Base-by-base conservation (phyloP, 1,140 invertebrate species). In the Paraescarpia echinospica region DNA sequence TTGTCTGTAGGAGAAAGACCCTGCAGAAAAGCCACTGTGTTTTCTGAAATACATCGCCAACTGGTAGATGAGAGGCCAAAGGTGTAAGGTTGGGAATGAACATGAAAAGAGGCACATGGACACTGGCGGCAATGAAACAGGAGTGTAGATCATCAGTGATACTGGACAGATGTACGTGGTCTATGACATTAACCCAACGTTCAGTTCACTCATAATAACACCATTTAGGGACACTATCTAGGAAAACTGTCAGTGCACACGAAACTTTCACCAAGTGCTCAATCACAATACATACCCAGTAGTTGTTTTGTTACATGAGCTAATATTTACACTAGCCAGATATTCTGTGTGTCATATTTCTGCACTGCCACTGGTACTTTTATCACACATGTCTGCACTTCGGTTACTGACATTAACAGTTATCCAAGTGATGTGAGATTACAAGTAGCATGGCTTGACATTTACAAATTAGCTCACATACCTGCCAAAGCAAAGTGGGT, bases 241-340 rank as follows among this genome's bases (percentile, higher is more conserved):
- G 2, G 59, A 6, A 77, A 12, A 41, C 41, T 41, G 41, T 77
- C 59, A 77, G 27, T 51, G 48, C 48, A 51, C 8, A 51, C 48
- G 14, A 2, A 41, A 12, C 41, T 41, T 41, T 41, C 41, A 4
- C 4, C 12, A 77, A 18, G 59, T 77, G 59, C 59, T 27, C 59
- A 77, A 77, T 77, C 59, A 77, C 59, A 77, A 77, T 77, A 77
- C 59, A 77, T 27, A 18, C 14, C n/a, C n/a, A n/a, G n/a, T n/a
- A n/a, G n/a, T 77, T 77, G 59, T 77, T 77, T 77, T 77, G 59
- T 77, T 77, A 77, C 59, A 77, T 77, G 59, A 18, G 27, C 27
- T 31, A 77, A 77, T 77, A 77, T 77, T 77, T 77, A 77, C 59
- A 77, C 59, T 77, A 77, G 59, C 59, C 59, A 77, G 59, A 77